phyloP scores from a whole-genome alignment of 2,797 vertebrate genomes.

The Onychomys leucogaster region DNA sequence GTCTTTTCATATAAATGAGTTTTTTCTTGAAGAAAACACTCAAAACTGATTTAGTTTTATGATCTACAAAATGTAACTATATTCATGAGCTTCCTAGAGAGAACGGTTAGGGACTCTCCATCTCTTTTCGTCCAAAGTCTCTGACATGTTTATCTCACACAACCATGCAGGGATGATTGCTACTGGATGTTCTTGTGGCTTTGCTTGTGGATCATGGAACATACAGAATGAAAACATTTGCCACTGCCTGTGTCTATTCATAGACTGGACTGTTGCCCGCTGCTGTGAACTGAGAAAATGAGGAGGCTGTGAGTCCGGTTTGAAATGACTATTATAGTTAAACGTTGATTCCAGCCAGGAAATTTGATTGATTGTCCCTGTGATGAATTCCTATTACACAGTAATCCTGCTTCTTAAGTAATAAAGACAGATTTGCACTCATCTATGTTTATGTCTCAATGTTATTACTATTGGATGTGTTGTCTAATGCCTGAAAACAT shows the following conservation, averaged over 20 bases:
- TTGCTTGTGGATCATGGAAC: slow-evolving; percentile 62
- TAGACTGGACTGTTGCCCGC: slow-evolving; percentile 40
- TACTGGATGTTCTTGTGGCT: slow-evolving; percentile 65
- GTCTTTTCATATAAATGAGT: neutral
- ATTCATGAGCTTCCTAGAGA: neutral
- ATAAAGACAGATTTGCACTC: slow-evolving; percentile 32
- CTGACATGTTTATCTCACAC: neutral
- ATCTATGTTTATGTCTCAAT: neutral
- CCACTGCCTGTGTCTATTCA: neutral
- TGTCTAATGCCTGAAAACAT: neutral
- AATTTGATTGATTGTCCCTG: neutral
- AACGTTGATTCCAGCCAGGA: neutral
- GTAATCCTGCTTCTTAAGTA: neutral
- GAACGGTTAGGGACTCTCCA: neutral
- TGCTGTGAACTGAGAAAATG: neutral
- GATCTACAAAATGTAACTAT: neutral
- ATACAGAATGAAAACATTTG: neutral
- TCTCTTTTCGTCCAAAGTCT: neutral
- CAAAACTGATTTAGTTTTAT: neutral
- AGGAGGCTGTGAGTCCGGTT: neutral
- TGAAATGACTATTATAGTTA: neutral
- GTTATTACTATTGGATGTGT: too few relatives aligned
- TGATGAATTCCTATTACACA: neutral
- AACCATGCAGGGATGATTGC: neutral
- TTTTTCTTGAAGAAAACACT: neutral